phyloP scores from a whole-genome alignment of 2,888 invertebrate species.

The Thymelicus lineola region DNA sequence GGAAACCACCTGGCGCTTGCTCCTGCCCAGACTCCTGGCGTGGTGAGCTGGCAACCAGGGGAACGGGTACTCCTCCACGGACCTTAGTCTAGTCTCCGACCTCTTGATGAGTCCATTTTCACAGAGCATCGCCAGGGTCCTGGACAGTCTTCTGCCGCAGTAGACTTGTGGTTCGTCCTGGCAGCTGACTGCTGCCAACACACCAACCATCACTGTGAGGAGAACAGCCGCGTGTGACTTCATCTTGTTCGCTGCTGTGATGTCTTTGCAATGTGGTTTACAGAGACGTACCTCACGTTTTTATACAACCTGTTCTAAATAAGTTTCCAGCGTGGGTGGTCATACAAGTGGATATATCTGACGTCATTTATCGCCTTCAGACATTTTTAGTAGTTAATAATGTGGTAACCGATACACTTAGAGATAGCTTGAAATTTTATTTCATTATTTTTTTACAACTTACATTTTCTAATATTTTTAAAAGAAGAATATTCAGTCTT shows the following conservation, averaged over 20 bases:
- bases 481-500: too few species aligned
- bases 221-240: slow-evolving; percentile 16
- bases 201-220: slow-evolving; percentile 5
- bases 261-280: slow-evolving; percentile 9
- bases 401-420: neutral
- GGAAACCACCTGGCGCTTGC: slow-evolving; percentile 50
- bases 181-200: slow-evolving; percentile 20
- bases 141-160: slow-evolving; percentile 19
- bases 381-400: too few species aligned
- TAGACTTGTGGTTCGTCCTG: slow-evolving; percentile 33
- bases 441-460: too few species aligned
- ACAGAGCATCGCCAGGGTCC: slow-evolving; percentile 43
- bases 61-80: neutral
- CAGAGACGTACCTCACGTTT: neutral
- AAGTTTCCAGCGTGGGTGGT: neutral
- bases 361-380: neutral
- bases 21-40: slow-evolving; percentile 45
- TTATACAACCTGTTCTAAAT: slow-evolving; percentile 9
- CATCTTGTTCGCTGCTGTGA: slow-evolving; percentile 21
- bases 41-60: slow-evolving; percentile 31
- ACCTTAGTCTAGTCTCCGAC: neutral
- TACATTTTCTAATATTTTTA: too few species aligned
- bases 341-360: neutral
- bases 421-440: neutral
- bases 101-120: slow-evolving; percentile 42